Percentiles rank a stretch among this genome's conserved stretches.
phyloP scores from a whole-genome alignment of 2,888 invertebrate species.

The Cephus rjabovi region DNA sequence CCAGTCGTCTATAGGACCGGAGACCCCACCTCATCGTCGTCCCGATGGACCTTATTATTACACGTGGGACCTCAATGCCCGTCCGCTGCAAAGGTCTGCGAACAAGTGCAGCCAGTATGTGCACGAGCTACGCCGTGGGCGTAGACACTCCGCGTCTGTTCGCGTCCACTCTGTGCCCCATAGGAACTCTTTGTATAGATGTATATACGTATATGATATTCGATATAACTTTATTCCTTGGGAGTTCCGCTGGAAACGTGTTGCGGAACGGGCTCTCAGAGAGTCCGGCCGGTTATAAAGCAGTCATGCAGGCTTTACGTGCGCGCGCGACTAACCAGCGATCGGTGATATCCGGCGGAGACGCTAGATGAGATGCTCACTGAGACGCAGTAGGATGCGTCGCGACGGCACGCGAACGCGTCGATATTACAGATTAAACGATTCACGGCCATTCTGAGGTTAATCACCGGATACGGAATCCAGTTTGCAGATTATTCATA shows the following conservation, averaged over 20 bases:
- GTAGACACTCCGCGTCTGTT: background rate
- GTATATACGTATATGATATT: background rate
- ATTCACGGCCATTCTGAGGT: conserved; percentile 26
- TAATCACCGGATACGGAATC: conserved; percentile 42
- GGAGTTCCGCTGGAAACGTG: background rate
- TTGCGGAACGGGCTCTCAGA: background rate
- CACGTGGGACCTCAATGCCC: background rate
- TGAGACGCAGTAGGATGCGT: background rate
- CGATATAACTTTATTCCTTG: background rate
- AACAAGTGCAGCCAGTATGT: conserved; percentile 34
- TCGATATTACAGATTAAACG: conserved; percentile 24
- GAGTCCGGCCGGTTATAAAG: background rate
- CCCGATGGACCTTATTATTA: background rate
- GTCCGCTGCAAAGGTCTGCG: conserved; percentile 7
- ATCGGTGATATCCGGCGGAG: conserved; percentile 21
- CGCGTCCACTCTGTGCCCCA: background rate
- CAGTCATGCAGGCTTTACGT: conserved; percentile 3
- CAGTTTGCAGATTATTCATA: conserved; percentile 43
- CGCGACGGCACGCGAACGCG: conserved; percentile 25
- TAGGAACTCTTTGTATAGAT: background rate
- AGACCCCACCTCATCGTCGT: background rate
- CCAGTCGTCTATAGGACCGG: background rate
- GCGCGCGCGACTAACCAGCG: conserved; percentile 12
- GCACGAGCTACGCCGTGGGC: conserved; percentile 1
- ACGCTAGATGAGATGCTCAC: background rate